Conservation (phyloP, 1,140 invertebrate species). For the Cydia pomonella region DNA sequence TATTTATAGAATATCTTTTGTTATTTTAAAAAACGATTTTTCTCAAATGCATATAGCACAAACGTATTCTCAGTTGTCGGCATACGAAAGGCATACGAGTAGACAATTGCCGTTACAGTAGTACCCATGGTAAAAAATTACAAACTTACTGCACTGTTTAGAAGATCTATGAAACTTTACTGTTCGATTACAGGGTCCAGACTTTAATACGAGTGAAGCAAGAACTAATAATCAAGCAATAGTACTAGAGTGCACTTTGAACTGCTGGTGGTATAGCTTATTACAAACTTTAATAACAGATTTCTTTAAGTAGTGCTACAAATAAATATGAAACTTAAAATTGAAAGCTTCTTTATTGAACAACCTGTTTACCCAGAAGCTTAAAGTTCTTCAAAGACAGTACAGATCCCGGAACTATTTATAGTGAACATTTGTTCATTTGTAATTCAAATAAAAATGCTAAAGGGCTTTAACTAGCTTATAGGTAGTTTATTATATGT, state of each 20-base stretch:
- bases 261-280: not conserved
- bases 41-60: too few species aligned
- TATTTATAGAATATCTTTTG: too few species aligned
- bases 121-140: too few species aligned
- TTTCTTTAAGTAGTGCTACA: not conserved
- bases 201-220: not conserved
- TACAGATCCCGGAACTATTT: not conserved
- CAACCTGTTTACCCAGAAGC: not conserved
- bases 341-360: not conserved
- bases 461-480: too few species aligned
- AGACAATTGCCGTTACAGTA: too few species aligned
- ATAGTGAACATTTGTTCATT: too few species aligned
- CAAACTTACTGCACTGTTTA: too few species aligned
- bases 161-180: not conserved
- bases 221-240: constrained; percentile 16
- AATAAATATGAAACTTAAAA: not conserved
- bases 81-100: too few species aligned
- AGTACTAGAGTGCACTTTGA: constrained; percentile 12
- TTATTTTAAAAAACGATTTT: too few species aligned
- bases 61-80: too few species aligned
- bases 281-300: constrained; percentile 24
- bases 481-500: too few species aligned
- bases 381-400: not conserved
- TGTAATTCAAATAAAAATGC: too few species aligned
- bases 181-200: not conserved